phyloP scores from a whole-genome alignment of 2,797 vertebrate species.

The Crenuchus spilurus region DNA sequence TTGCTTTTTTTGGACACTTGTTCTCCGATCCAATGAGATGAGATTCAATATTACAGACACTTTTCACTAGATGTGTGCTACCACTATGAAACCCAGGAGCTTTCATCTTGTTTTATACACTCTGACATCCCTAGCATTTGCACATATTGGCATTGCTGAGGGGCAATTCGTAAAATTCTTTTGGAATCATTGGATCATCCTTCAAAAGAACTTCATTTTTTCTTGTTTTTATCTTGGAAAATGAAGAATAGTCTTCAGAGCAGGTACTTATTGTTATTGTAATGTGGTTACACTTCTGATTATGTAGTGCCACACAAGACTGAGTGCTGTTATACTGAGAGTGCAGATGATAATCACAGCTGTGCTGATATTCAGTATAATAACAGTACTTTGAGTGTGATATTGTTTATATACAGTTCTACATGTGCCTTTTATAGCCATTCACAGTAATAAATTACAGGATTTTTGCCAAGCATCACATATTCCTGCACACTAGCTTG shows the following conservation, averaged over 20 bases:
- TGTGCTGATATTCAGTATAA: too few species aligned
- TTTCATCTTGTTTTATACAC: constrained; percentile 20
- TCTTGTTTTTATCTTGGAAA: not conserved
- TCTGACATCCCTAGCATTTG: not conserved
- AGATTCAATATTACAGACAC: constrained; percentile 5
- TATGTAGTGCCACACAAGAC: too few species aligned
- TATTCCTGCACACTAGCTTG: too few species aligned
- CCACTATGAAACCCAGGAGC: constrained; percentile 22
- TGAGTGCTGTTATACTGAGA: not conserved
- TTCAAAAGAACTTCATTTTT: not conserved
- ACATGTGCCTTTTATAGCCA: too few species aligned
- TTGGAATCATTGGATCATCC: constrained; percentile 6
- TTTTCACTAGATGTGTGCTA: not conserved
- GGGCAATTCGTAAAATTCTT: not conserved
- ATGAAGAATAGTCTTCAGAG: not conserved
- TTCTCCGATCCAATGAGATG: not conserved
- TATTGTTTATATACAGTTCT: too few species aligned
- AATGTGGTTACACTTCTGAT: not conserved
- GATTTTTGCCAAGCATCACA: too few species aligned
- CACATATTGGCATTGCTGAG: not conserved
- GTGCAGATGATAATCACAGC: too few species aligned
- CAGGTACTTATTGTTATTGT: not conserved
- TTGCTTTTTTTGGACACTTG: constrained; percentile 4
- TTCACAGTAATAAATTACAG: too few species aligned
- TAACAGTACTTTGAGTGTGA: too few species aligned